Base-by-base conservation (phyloP, 2,113 vertebrate genomes). In the Mustela nigripes region DNA sequence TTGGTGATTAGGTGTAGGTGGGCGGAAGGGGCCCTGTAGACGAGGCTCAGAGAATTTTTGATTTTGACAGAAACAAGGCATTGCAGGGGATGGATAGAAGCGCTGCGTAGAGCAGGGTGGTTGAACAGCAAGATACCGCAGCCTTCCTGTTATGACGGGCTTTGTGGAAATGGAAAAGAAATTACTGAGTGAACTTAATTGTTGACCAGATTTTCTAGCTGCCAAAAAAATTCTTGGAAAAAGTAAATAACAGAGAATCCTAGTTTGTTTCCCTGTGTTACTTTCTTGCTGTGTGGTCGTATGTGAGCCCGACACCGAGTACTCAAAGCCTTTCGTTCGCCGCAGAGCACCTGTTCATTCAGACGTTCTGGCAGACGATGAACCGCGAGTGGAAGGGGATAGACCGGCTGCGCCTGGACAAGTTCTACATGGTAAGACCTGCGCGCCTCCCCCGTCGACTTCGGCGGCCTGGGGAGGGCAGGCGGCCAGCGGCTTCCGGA, bases 361-460 rank as follows among this genome's bases (percentile, higher is more conserved):
- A 99, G 97, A 99, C 99, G 0, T 99, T 99, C 45, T 99, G 99
- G 98, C 99, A 99, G 91, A 99, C 99, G 0, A 94, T 99, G 88
- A 99, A 99, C 53, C 99, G 99, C 33, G 99, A 99, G 56, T 99
- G 99, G 99, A 99, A 97, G 0, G 99, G 99, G 14, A 99, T 99
- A 7, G 99, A 99, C 98, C 91, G 98, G 69, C 99, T 99, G 45
- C 99, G 98, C 4, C 99, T 99, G 98, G 99, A 99, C 98, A 99
- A 99, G 95, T 99, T 99, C 98, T 99, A 98, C 78, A 99, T 99
- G 99, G 99, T 99, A 88, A 98, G 98, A n/a, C 3, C 76, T 4
- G 62, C 3, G 8, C 0, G 62, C 76, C 48, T 3, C 10, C 19
- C 26, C 78, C 18, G 3, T 2, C 2, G 15, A 5, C n/a, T 11